These are phyloP conservation scores for Heliconius eleuchia DNA, from an alignment of 1,140 invertebrate genomes.

Conservation along the genomic window DNA sequence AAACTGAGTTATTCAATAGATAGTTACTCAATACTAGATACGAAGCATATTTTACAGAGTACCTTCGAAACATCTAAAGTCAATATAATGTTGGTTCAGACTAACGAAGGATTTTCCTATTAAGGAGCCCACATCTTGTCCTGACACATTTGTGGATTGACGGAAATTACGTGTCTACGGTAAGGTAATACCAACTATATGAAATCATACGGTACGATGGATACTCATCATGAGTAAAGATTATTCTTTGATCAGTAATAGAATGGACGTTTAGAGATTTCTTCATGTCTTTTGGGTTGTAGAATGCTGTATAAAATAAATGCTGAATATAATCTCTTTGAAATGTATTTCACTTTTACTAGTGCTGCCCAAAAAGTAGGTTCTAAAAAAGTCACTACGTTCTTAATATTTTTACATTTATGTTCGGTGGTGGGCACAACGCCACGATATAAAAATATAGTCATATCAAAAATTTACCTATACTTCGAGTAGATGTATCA, in stretches of 20 bases:
- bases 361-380: too few species aligned
- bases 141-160: slow-evolving; percentile 2
- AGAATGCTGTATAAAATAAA: too few species aligned
- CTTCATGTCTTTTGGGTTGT: background rate
- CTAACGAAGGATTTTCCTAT: background rate
- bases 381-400: too few species aligned
- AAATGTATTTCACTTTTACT: too few species aligned
- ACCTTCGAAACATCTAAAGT: background rate
- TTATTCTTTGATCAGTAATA: slow-evolving; percentile 8
- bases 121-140: background rate
- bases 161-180: slow-evolving; percentile 6
- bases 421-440: too few species aligned
- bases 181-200: background rate
- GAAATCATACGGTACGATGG: slow-evolving; percentile 2
- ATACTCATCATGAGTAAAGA: background rate
- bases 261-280: background rate
- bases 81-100: background rate
- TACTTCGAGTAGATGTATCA: too few species aligned
- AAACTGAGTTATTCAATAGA: background rate
- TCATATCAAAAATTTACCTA: too few species aligned
- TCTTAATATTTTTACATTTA: too few species aligned
- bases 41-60: background rate
- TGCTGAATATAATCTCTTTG: too few species aligned
- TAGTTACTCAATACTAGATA: background rate
- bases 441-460: too few species aligned